These are phyloP conservation scores for Amazona vittata DNA, from an alignment of 2,113 vertebrate species.

Conservation along the genomic window DNA sequence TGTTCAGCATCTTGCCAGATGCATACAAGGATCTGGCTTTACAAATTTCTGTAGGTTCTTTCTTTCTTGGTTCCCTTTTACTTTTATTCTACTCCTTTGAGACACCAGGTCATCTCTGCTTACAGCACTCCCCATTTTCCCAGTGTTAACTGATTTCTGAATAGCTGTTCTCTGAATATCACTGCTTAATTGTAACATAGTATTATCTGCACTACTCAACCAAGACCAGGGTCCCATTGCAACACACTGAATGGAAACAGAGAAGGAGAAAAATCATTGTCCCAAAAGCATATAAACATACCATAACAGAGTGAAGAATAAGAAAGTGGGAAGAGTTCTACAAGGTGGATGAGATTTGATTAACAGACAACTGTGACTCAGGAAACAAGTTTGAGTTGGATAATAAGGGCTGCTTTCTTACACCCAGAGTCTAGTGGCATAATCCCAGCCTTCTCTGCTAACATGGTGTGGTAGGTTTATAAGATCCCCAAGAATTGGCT, in stretches of 20 bases:
- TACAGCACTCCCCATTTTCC: neutral
- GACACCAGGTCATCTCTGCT: neutral
- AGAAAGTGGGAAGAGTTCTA: neutral
- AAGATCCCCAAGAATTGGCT: neutral
- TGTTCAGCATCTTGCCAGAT: conserved; percentile 45
- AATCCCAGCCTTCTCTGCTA: neutral
- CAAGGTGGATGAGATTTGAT: neutral
- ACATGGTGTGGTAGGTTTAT: neutral
- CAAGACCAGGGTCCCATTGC: neutral
- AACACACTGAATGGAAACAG: neutral
- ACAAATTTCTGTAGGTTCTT: neutral
- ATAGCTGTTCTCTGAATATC: neutral
- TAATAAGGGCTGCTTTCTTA: neutral
- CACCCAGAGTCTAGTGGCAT: neutral
- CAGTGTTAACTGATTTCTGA: neutral
- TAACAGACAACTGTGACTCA: neutral
- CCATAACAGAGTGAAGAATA: neutral
- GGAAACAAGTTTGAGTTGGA: neutral
- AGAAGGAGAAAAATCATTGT: neutral
- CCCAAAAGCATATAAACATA: neutral
- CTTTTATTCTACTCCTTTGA: neutral
- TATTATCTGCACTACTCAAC: neutral
- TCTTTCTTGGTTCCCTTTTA: conserved; percentile 23
- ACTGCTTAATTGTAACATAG: neutral
- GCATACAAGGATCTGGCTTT: conserved; percentile 19